Conservation (phyloP, 1,140 invertebrate genomes). For the Euwallacea fornicatus region DNA sequence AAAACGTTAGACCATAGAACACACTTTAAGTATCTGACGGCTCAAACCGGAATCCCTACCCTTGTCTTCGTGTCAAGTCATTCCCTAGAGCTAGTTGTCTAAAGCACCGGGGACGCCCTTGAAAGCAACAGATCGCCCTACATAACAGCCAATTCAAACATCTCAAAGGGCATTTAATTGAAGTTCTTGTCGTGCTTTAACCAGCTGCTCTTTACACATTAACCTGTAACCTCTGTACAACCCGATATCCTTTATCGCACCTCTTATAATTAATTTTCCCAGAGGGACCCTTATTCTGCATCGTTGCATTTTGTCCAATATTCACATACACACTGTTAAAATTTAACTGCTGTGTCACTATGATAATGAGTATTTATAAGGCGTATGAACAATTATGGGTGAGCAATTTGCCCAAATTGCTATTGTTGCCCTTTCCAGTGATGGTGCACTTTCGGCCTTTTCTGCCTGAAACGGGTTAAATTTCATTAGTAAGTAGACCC, state of each 20-base stretch:
- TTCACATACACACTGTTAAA: conserved; percentile 43
- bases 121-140: conserved; percentile 51
- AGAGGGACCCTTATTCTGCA: conserved; percentile 55
- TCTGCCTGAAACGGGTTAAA: not conserved
- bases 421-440: conserved; percentile 7
- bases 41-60: conserved; percentile 59
- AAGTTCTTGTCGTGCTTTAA: conserved; percentile 16
- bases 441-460: conserved; percentile 3
- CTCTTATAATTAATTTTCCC: conserved; percentile 46
- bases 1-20: conserved; percentile 16
- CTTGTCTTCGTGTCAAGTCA: conserved; percentile 65
- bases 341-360: conserved; percentile 39
- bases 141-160: not conserved
- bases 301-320: conserved; percentile 52
- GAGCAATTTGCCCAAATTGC: not conserved
- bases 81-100: conserved; percentile 53
- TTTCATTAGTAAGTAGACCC: too few relatives aligned
- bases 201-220: conserved; percentile 28
- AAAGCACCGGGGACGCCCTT: conserved; percentile 42
- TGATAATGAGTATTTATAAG: conserved; percentile 39
- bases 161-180: conserved; percentile 8
- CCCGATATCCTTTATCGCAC: conserved; percentile 41
- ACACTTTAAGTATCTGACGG: conserved; percentile 47
- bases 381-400: conserved; percentile 21
- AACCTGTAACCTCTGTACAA: conserved; percentile 55